Conservation (phyloP, 2,797 vertebrate species). For the Peromyscus attwateri region DNA sequence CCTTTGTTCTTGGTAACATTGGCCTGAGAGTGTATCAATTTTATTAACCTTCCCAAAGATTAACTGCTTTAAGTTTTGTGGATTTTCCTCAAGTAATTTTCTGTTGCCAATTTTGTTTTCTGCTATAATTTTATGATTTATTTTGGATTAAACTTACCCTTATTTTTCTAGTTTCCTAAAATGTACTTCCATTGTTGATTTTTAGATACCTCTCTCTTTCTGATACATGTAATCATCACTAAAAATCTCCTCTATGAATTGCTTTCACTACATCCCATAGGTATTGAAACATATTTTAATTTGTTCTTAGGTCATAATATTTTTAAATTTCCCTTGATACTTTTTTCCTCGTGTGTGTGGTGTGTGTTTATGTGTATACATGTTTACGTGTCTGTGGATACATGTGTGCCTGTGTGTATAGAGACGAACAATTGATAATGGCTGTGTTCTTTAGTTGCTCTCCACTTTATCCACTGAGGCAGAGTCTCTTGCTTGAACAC, state of each 20-base stretch:
- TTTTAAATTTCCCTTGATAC: background rate
- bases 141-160: constrained; percentile 20
- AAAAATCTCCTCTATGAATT: background rate
- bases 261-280: background rate
- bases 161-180: background rate
- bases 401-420: background rate
- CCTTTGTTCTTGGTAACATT: background rate
- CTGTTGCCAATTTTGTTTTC: background rate
- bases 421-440: background rate
- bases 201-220: background rate
- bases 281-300: background rate
- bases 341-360: background rate
- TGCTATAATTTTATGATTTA: background rate
- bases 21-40: background rate
- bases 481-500: background rate
- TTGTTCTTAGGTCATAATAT: background rate
- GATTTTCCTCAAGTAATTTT: background rate
- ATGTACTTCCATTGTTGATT: background rate
- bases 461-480: too few relatives aligned
- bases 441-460: background rate
- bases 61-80: background rate
- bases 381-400: background rate
- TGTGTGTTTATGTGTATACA: too few relatives aligned
- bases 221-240: background rate
- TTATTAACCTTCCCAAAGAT: constrained; percentile 1